Conservation (phyloP, 2,113 vertebrate genomes). For the Zeus faber region DNA sequence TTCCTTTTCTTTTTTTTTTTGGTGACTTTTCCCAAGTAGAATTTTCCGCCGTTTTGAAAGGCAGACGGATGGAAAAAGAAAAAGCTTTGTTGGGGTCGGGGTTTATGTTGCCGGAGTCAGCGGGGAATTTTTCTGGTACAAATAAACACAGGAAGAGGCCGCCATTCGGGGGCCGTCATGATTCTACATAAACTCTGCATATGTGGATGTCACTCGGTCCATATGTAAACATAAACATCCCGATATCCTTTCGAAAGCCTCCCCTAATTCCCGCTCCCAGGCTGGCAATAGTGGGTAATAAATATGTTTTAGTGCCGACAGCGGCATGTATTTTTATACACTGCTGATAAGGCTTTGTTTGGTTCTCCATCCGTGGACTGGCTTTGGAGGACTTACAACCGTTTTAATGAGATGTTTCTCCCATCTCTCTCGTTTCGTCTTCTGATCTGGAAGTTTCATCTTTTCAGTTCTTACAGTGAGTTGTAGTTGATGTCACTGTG, state of each 20-base stretch:
- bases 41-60: slow-evolving; percentile 10
- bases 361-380: too few relatives aligned
- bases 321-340: too few relatives aligned
- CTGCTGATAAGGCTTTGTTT: too few relatives aligned
- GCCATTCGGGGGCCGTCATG: slow-evolving; percentile 39
- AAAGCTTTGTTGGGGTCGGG: slow-evolving; percentile 26
- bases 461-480: too few relatives aligned
- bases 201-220: slow-evolving; percentile 48
- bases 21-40: slow-evolving; percentile 15
- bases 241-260: slow-evolving; percentile 35
- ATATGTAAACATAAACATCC: slow-evolving; percentile 61
- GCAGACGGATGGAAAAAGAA: not conserved
- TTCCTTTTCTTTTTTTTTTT: slow-evolving; percentile 15
- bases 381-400: too few relatives aligned
- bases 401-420: too few relatives aligned
- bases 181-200: slow-evolving; percentile 40
- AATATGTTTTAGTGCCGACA: too few relatives aligned
- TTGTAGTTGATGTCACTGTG: too few relatives aligned
- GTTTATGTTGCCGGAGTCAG: slow-evolving; percentile 38
- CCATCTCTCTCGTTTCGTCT: too few relatives aligned
- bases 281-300: not conserved
- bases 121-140: slow-evolving; percentile 48
- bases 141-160: slow-evolving; percentile 74
- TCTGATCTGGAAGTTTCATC: too few relatives aligned
- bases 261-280: slow-evolving; percentile 22